phyloP scores from a whole-genome alignment of 2,797 vertebrate genomes.

The Anas flavirostris region DNA sequence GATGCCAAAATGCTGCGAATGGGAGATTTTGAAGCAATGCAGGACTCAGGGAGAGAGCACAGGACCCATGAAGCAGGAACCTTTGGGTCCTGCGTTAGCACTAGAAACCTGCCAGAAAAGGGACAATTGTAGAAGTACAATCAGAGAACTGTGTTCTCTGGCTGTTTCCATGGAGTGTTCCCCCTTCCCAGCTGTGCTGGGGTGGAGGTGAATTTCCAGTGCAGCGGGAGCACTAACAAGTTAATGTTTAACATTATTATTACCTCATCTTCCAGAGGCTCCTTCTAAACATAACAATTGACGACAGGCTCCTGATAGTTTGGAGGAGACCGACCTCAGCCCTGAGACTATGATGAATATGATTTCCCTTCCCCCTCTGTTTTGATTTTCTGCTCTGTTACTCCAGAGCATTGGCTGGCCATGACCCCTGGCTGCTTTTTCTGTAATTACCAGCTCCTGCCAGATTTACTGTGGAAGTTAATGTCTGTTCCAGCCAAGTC shows the following conservation, averaged over 20 bases:
- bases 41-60: accelerated
- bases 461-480: conserved; percentile 79
- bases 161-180: conserved; percentile 40
- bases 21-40: neutral
- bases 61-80: neutral
- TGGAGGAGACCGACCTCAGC: conserved; percentile 69
- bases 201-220: conserved; percentile 72
- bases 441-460: conserved; percentile 78
- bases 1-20: neutral
- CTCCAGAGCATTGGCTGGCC: conserved; percentile 77
- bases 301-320: conserved; percentile 76
- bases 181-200: conserved; percentile 62
- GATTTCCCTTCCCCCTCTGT: conserved; percentile 74
- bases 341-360: conserved; percentile 70
- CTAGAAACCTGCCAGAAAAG: conserved; percentile 23
- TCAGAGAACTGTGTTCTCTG: conserved; percentile 3
- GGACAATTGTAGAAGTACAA: conserved; percentile 37
- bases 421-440: conserved; percentile 77
- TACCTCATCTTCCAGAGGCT: conserved; percentile 77
- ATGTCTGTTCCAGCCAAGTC: conserved; percentile 77
- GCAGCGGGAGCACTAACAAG: conserved; percentile 69
- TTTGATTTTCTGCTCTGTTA: conserved; percentile 77
- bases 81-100: neutral
- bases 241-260: conserved; percentile 79
- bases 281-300: conserved; percentile 78